A percentile compares a stretch with the other conserved stretches of the same genome.
Evolutionary conservation across 2,113 vertebrate genomes (phyloP).

Genomic region (Neomonachus schauinslandi): DNA sequence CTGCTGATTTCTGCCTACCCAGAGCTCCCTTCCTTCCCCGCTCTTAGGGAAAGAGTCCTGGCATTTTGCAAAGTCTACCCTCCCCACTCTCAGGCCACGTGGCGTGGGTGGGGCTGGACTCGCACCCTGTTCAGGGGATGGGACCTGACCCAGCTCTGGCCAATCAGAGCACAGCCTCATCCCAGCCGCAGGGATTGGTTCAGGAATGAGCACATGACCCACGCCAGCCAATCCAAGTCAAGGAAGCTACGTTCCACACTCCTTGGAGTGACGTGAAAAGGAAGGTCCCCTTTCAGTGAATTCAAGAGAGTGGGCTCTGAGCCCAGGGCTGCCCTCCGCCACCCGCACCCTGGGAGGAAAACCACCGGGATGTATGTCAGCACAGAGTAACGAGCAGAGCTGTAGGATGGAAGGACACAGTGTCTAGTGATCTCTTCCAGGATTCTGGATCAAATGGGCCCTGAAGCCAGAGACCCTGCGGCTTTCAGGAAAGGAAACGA

Average conservation of each 20-base stretch:
- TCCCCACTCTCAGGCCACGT: neutral
- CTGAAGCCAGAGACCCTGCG: neutral
- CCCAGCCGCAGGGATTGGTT: neutral
- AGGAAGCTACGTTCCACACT: neutral
- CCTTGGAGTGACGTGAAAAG: neutral
- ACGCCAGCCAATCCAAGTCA: neutral
- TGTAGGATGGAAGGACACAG: neutral
- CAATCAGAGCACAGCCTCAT: neutral
- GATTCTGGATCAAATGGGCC: neutral
- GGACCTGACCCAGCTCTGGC: neutral
- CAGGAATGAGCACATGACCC: neutral
- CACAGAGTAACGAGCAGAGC: neutral
- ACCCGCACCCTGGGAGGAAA: neutral
- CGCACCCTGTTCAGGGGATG: neutral
- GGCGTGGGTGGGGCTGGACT: neutral
- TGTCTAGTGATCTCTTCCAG: neutral
- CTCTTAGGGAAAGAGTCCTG: neutral
- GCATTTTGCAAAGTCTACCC: neutral
- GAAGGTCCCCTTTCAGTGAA: neutral
- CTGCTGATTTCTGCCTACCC: neutral
- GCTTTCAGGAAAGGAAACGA: neutral
- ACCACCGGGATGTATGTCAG: neutral
- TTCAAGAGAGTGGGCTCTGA: neutral
- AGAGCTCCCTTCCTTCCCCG: neutral
- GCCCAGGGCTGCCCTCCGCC: fast-evolving